Evolutionary conservation across 2,797 vertebrate genomes (phyloP).

Genomic region (Smutsia gigantea): DNA sequence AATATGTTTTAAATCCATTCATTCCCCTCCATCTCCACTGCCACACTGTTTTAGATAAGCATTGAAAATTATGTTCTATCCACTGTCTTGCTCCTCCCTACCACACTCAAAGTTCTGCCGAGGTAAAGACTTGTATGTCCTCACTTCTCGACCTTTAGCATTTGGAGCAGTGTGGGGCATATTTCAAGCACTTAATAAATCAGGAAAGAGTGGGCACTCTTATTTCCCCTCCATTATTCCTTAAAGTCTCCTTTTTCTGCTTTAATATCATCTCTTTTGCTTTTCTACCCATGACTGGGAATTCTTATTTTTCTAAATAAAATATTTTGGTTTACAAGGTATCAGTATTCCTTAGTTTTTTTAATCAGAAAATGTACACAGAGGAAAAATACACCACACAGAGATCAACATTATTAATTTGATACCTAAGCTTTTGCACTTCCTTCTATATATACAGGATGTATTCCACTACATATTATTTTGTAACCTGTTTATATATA

Average conservation of each 20-base stretch:
- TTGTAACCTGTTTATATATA: background rate
- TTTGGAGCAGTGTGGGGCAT: too few relatives aligned
- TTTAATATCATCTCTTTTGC: background rate
- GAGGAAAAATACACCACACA: background rate
- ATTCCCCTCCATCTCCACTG: background rate
- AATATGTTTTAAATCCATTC: background rate
- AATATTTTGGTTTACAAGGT: background rate
- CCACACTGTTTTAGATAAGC: background rate
- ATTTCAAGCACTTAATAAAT: background rate
- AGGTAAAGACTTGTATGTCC: background rate
- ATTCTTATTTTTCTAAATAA: slow-evolving; percentile 14
- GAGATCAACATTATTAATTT: background rate
- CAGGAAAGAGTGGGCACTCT: background rate
- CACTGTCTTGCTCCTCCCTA: background rate
- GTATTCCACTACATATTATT: background rate
- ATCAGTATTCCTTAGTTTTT: background rate
- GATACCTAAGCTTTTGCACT: background rate
- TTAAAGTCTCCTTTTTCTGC: background rate
- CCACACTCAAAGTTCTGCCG: background rate
- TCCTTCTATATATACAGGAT: background rate
- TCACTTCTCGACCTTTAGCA: background rate
- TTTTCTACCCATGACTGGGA: background rate
- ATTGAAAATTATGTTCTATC: background rate
- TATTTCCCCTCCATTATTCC: background rate
- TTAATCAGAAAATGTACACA: background rate